Base-by-base conservation (phyloP, 1,140 invertebrate genomes). In the Nomia melanderi region DNA sequence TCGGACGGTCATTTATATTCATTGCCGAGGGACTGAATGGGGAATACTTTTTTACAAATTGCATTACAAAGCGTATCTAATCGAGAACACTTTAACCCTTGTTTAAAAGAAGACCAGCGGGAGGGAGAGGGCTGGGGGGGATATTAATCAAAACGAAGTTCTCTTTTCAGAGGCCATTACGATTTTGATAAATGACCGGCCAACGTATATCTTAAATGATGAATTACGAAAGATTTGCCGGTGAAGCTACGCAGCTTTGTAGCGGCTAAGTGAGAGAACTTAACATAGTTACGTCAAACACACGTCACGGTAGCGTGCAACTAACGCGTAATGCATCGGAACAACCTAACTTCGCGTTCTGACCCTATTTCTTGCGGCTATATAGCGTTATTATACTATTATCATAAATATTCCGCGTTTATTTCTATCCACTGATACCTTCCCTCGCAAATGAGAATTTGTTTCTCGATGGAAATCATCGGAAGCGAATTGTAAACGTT, bases 231-330 rank as follows among this genome's bases (percentile, higher is more conserved):
- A 27, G 25, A 54, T 54, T 27, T 27, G 8, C 23, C 23, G 20
- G 2, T 7, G 53, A 3, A 9, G 9, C 6, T 54, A 11, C 23
- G 23, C 53, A 25, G 27, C 27, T 54, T 54, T 54, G 53, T 25
- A 25, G 12, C 11, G 2, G n/a, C 23, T 54, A 54, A 54, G 53
- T n/a, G 53, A 54, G 53, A 12, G 53, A 54, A 54, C 53, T 54
- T 54, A 54, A 54, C 53, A 12, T n/a, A 54, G 53, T 12, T 23
- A 23, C 23, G 53, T 54, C 53, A 54, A 54, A 54, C 53, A 54
- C 53, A 54, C 53, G 20, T 54, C 53, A 2, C 3, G 53, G 53
- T 54, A 25, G 23, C 53, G 14, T 54, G 53, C 53, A 54, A 54
- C 23, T 54, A 54, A 25, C 25, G 20, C 53, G 23, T 54, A 8